Base-by-base conservation (phyloP, 2,797 vertebrate species). In the Perodicticus potto region DNA sequence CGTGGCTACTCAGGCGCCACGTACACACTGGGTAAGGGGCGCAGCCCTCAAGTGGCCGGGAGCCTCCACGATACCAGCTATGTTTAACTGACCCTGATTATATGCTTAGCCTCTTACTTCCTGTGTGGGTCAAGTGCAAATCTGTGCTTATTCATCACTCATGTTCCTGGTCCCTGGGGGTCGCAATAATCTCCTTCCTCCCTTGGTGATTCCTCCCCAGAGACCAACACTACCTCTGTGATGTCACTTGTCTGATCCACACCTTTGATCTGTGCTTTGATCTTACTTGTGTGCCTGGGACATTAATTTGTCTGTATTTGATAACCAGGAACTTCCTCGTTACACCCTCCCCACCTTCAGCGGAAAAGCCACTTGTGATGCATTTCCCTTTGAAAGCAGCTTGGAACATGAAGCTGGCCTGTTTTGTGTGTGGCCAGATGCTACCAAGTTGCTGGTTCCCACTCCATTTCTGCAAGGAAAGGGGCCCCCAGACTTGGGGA, bases 21-120 rank as follows among this genome's bases (percentile, higher is more conserved):
- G 13, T 98, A 98, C 80, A 97, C 97, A 11, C 94, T 98, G 37
- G 99, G 99, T 99, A 98, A 98, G 98, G 95, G 25, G 0, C 16
- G 0, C 29, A 0, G 0, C 83, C 14, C 20, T 40, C 23, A 20
- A 67, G 22, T 34, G 82, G 13, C 65, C 19, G 1, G 22, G 89
- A 40, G 11, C 17, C n/a, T 29, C 4, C 0, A 5, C 0, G 27
- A 37, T 7, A 0, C 37, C 6, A 0, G 32, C 40, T 10, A 0
- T 57, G 40, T 27, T 32, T 57, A 14, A 3, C 49, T 2, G 37
- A 37, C 32, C 61, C 1, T 2, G 5, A 1, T 17, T 16, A 13
- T 0, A 8, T 1, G 2, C 72, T n/a, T 0, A 25, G 63, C 8
- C 7, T 16, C 65, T 37, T 9, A 59, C 85, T 92, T 69, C 63